phyloP scores from a whole-genome alignment of 30 jellyfish, hydroid and myxozoan species.

The Clytia hemisphaerica region DNA sequence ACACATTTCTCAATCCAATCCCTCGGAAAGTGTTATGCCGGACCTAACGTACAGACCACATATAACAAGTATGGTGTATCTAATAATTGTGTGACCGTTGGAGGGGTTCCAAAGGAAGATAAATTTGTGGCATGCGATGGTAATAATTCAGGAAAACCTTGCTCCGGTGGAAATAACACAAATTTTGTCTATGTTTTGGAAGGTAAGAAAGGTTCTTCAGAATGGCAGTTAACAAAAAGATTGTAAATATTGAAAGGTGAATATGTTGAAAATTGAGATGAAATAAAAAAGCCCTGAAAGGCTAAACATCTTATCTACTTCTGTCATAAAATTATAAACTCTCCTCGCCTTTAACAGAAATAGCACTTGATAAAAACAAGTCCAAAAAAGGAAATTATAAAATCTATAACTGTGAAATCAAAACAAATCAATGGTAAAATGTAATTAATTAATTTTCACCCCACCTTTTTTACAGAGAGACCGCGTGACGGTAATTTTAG shows the following conservation, averaged over 20 bases:
- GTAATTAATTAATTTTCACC: neutral
- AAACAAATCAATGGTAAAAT: neutral
- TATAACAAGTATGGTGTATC: slow-evolving; percentile 73
- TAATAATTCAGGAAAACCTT: slow-evolving; percentile 40
- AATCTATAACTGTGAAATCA: neutral
- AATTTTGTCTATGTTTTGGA: slow-evolving; percentile 81
- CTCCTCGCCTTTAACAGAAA: neutral
- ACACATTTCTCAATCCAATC: slow-evolving; percentile 78
- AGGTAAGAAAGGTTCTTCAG: neutral
- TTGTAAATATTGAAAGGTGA: no score
- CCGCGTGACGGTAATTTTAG: slow-evolving; percentile 58
- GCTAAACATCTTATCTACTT: neutral
- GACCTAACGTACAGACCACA: slow-evolving; percentile 75
- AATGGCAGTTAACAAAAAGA: no score
- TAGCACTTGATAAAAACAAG: neutral
- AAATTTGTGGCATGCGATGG: slow-evolving; percentile 48
- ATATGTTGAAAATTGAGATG: neutral
- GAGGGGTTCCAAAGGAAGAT: slow-evolving; percentile 72
- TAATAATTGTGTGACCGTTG: slow-evolving; percentile 64
- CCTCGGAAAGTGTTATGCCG: slow-evolving; percentile 69
- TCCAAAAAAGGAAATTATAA: neutral
- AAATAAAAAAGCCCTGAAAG: neutral
- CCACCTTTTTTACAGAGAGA: neutral
- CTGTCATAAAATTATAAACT: no score
- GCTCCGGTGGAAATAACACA: slow-evolving; percentile 84